Evolutionary conservation across 2,113 vertebrate genomes (phyloP).

Genomic region (Otocyon megalotis): DNA sequence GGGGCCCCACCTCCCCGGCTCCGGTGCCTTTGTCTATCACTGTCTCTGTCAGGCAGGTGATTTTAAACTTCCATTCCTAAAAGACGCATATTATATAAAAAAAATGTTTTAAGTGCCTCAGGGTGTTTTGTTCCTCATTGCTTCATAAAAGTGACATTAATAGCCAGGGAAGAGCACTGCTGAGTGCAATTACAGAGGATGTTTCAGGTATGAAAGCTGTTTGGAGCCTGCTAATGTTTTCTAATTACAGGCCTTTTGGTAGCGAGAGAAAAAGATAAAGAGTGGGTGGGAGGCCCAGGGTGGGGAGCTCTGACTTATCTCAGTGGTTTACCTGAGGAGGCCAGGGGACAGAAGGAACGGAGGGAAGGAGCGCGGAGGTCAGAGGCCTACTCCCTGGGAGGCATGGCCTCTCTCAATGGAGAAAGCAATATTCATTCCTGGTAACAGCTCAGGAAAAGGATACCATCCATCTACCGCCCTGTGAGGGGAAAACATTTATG

Average conservation of each 20-base stretch:
- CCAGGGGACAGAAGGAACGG: background rate
- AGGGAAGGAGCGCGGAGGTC: background rate
- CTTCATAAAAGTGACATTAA: slow-evolving; percentile 94
- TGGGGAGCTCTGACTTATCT: slow-evolving; percentile 62
- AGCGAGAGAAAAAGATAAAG: slow-evolving; percentile 82
- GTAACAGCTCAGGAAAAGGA: slow-evolving; percentile 1
- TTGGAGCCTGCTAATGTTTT: slow-evolving; percentile 91
- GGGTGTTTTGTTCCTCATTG: slow-evolving; percentile 93
- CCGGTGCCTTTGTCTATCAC: slow-evolving; percentile 67
- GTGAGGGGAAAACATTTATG: background rate
- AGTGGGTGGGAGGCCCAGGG: slow-evolving; percentile 76
- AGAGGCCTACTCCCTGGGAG: background rate
- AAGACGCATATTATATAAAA: slow-evolving; percentile 88
- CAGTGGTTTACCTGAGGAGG: slow-evolving; percentile 60
- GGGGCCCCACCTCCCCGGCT: background rate
- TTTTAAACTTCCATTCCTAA: slow-evolving; percentile 90
- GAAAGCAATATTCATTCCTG: slow-evolving; percentile 45
- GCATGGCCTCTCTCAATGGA: background rate
- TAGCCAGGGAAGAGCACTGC: slow-evolving; percentile 91
- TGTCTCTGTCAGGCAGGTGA: slow-evolving; percentile 85
- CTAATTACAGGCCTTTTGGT: slow-evolving; percentile 91
- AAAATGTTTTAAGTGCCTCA: slow-evolving; percentile 92
- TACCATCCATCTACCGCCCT: background rate
- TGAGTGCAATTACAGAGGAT: slow-evolving; percentile 91
- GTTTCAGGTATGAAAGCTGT: slow-evolving; percentile 92